A percentile compares a stretch with the other conserved stretches of the same genome.
These are phyloP conservation scores for Chaenogobius annularis DNA, from an alignment of 2,113 vertebrate genomes.

Conservation along the genomic window DNA sequence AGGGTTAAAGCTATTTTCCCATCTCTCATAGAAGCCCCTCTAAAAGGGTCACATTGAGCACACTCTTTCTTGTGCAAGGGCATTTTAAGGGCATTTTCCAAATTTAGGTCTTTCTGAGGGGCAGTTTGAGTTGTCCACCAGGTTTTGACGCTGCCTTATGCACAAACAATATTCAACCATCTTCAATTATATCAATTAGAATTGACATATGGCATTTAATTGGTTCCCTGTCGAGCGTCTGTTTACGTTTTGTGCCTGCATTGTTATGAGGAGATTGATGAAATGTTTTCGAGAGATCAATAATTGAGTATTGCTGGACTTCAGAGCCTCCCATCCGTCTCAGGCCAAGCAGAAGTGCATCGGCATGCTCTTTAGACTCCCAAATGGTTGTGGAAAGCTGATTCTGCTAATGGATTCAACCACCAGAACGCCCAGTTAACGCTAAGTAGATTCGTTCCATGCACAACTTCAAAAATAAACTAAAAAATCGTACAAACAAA, in stretches of 20 bases:
- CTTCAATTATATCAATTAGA: conserved; percentile 23
- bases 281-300: conserved; percentile 31
- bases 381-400: conserved; percentile 50
- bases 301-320: conserved; percentile 34
- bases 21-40: not conserved
- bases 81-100: not conserved
- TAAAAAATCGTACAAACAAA: conserved; percentile 29
- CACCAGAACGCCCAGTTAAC: conserved; percentile 24
- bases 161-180: conserved; percentile 7
- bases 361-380: conserved; percentile 39
- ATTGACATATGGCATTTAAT: conserved; percentile 30
- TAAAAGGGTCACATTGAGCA: not conserved
- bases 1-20: not conserved
- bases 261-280: conserved; percentile 22
- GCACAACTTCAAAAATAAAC: conserved; percentile 5
- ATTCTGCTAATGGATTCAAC: conserved; percentile 56
- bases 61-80: not conserved
- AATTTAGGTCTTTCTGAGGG: not conserved
- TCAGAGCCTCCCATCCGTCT: conserved; percentile 30
- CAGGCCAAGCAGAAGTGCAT: conserved; percentile 40
- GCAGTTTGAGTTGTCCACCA: not conserved
- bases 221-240: conserved; percentile 26
- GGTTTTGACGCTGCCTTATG: not conserved
- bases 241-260: conserved; percentile 31
- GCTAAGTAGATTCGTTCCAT: conserved; percentile 39